Evolutionary conservation across 2,113 vertebrate genomes (phyloP).

Genomic region (Taxidea taxus): DNA sequence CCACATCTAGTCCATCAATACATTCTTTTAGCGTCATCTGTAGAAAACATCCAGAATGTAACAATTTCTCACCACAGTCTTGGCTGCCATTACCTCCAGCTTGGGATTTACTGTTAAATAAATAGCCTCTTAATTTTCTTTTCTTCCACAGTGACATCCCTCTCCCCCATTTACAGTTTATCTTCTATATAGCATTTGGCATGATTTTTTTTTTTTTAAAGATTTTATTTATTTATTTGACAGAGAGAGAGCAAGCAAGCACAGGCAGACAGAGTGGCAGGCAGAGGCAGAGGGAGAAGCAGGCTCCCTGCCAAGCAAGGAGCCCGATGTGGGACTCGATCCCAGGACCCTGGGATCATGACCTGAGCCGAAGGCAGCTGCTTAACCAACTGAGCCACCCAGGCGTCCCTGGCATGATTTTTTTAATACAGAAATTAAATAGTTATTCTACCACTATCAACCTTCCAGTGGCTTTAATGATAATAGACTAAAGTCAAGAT

Average conservation of each 20-base stretch:
- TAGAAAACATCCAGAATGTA: neutral
- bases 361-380: too few relatives aligned
- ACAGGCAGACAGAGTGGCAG: too few relatives aligned
- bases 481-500: neutral
- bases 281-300: too few relatives aligned
- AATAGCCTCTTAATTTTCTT: neutral
- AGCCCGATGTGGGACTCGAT: too few relatives aligned
- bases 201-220: neutral
- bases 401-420: neutral
- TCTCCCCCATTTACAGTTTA: neutral
- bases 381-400: too few relatives aligned
- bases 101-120: neutral
- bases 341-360: too few relatives aligned
- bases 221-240: too few relatives aligned
- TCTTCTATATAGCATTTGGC: neutral
- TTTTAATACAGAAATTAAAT: neutral
- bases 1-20: neutral
- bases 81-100: neutral
- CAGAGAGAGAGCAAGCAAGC: too few relatives aligned
- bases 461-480: neutral
- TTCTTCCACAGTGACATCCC: neutral
- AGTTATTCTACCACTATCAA: neutral
- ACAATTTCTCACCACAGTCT: neutral
- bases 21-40: neutral
- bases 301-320: too few relatives aligned